Conservation (phyloP, 2,113 vertebrate species). For the Tragelaphus buxtoni region DNA sequence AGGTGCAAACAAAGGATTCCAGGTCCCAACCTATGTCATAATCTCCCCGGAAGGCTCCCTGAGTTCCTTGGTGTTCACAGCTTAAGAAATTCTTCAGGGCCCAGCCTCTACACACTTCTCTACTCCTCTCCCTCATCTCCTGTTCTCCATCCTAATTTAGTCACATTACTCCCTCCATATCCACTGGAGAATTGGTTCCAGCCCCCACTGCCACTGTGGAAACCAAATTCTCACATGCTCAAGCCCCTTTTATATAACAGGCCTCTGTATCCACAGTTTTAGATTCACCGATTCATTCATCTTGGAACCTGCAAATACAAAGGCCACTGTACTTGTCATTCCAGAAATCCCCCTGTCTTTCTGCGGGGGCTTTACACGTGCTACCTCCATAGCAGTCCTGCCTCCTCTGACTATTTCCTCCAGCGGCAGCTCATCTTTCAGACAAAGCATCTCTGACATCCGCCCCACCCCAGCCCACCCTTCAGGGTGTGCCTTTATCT, state of each 20-base stretch:
- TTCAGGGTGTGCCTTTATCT: neutral
- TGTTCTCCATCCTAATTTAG: neutral
- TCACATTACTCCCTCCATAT: neutral
- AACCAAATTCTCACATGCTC: neutral
- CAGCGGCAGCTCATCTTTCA: neutral
- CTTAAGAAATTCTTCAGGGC: neutral
- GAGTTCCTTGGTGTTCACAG: fast-evolving
- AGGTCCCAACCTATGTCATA: neutral
- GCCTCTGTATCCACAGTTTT: neutral
- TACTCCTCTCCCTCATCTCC: neutral
- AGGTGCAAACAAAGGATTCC: neutral
- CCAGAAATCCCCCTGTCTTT: neutral
- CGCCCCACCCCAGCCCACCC: fast-evolving
- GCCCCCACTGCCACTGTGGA: neutral
- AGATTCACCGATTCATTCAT: neutral
- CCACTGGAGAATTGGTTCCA: neutral
- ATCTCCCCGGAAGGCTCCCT: neutral
- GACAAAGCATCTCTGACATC: neutral
- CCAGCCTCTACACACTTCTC: neutral
- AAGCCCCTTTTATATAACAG: neutral
- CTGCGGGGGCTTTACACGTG: neutral
- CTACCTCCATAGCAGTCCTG: neutral
- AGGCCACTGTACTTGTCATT: neutral
- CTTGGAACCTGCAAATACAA: neutral
- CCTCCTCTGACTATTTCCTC: neutral